Evolutionary conservation across 2,797 vertebrate species (phyloP), one percentile per base, ranked within the genome.

Genomic region (Mionectes olivaceus): DNA sequence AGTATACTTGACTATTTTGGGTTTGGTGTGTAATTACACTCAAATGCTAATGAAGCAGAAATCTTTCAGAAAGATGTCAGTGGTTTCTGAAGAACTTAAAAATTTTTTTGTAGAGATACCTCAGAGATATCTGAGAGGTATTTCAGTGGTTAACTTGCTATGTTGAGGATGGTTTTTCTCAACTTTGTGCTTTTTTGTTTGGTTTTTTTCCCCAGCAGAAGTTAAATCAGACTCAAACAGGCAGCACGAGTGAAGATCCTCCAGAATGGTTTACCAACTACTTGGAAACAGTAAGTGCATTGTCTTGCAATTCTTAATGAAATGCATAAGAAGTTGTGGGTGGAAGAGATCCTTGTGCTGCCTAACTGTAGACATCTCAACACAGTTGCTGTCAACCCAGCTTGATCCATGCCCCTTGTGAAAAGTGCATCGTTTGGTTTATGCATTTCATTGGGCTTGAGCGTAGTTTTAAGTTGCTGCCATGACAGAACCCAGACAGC

Each of bases 221-320:
- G 18, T 63, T 90, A 53, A 91, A 73, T 79, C 70, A n/a, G 19
- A 24, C 25, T 53, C 23, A 15, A 79, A 94, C 74, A 95, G 98
- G 98, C 97, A 96, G 97, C 41, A 98, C 98, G 53, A 98, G 98
- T 87, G 98, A 98, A 68, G 98, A 98, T 24, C 99, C 99, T 65
- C 99, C 99, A 46, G 98, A 98, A 80, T 99, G 99, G 99, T 99
- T 99, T 87, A 98, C 99, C 44, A 98, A 98, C 47, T 99, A 99
- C 97, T 98, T 99, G 98, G 99, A 99, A 95, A 99, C 98, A 95
- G 99, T 99, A 96, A 98, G 98, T 97, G 18, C 69, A 6, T 50
- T 91, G 68, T 87, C 64, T 61, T 52, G 12, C 73, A 71, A 33
- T 28, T 46, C 13, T 68, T 70, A 44, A 52, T 79, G 33, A 65